These are phyloP conservation scores for Centropus unirufus DNA, from an alignment of 2,113 vertebrate genomes.

Conservation along the genomic window DNA sequence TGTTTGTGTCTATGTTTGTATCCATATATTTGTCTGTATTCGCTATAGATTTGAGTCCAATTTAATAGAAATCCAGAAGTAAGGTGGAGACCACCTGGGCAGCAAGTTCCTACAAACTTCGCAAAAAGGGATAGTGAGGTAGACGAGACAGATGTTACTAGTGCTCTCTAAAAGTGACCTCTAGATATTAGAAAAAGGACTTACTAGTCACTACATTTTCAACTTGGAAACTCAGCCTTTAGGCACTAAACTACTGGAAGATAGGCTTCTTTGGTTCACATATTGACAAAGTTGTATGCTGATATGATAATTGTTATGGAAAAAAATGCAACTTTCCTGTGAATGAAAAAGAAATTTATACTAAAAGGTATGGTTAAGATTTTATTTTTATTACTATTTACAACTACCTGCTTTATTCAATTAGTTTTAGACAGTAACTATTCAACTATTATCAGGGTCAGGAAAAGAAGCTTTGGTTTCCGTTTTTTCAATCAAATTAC, in stretches of 20 bases:
- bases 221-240: neutral
- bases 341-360: neutral
- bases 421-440: neutral
- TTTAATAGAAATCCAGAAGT: neutral
- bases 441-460: neutral
- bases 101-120: neutral
- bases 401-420: neutral
- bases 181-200: neutral
- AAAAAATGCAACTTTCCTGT: neutral
- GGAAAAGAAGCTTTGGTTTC: neutral
- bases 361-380: neutral
- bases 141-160: neutral
- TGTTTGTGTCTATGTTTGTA: neutral
- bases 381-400: neutral
- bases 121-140: neutral
- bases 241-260: neutral
- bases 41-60: neutral
- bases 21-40: neutral
- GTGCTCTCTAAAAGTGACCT: neutral
- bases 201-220: neutral
- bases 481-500: neutral
- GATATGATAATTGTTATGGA: neutral
- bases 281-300: neutral
- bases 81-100: neutral
- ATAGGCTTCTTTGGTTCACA: neutral